Base-by-base conservation (phyloP, 2,888 invertebrate genomes). In the Hoplodrina blanda region DNA sequence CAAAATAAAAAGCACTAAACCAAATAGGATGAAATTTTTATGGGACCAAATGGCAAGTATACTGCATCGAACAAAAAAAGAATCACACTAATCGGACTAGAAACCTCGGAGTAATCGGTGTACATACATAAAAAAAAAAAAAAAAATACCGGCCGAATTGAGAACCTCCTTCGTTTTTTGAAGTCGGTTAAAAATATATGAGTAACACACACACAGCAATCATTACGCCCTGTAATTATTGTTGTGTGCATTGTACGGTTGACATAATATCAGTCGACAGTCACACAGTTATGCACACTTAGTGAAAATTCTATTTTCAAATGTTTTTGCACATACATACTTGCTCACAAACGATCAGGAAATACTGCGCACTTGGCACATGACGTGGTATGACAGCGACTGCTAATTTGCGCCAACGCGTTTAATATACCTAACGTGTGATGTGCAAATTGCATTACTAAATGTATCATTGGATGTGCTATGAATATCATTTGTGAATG, bases 311-410 rank as follows among this genome's bases (percentile, higher is more conserved):
- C 11, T 49, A 41, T 25, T 71, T 46, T 30, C n/a, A 41, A 30
- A 56, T 11, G 8, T 41, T 61, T 54, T 41, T 49, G 19, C 41
- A 41, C 41, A n/a, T 15, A 41, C 30, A 44, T 46, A 41, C 41
- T 41, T 41, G 13, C 17, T n/a, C 17, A 41, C 8, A 56, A 55
- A 54, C 11, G 37, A 82, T 68, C 69, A 85, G 81, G 81, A 85
- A 85, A 81, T 78, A 76, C 64, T 73, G 73, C 83, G 83, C 72
- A 78, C 67, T 83, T 83, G 80, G 83, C 80, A 64, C 59, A 53
- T 30, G 50, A 19, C 63, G 55, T 41, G 11, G 41, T 49, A 65
- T 55, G 71, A 30, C 75, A 81, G 79, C 76, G 41, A 71, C 55
- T 76, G 73, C 73, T 85, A 83, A 83, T 83, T 82, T 60, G 69